Conservation (phyloP, 2,888 invertebrate species). For the Fragum fragum region DNA sequence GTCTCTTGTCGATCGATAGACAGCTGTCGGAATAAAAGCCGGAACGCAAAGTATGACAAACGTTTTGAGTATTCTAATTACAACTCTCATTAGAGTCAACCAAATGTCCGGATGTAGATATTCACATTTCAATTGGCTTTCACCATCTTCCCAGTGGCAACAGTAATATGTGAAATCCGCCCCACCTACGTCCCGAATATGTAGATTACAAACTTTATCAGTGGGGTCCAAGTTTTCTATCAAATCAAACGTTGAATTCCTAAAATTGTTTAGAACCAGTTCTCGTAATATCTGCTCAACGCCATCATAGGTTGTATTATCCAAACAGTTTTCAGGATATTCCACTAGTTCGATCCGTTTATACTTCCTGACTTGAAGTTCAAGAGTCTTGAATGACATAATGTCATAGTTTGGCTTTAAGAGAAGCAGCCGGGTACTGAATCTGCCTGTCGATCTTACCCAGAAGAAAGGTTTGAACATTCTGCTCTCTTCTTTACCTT, state of each 20-base stretch:
- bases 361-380: conserved; percentile 72
- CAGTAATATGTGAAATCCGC: conserved; percentile 58
- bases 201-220: conserved; percentile 72
- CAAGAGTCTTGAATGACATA: conserved; percentile 75
- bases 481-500: conserved; percentile 23
- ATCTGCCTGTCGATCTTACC: conserved; percentile 73
- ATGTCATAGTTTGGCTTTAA: conserved; percentile 80
- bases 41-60: conserved; percentile 78
- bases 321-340: conserved; percentile 73
- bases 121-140: conserved; percentile 31
- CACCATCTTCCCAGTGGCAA: conserved; percentile 36
- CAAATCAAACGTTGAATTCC: conserved; percentile 28
- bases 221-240: conserved; percentile 27
- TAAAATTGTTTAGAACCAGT: conserved; percentile 75
- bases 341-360: conserved; percentile 71
- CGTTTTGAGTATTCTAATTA: conserved; percentile 74
- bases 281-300: conserved; percentile 56
- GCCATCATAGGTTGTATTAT: conserved; percentile 43
- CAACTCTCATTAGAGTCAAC: conserved; percentile 70
- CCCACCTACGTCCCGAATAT: conserved; percentile 41
- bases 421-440: conserved; percentile 78
- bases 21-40: conserved; percentile 70
- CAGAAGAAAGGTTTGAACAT: conserved; percentile 69
- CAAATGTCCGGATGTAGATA: conserved; percentile 67
- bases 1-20: conserved; percentile 60